A percentile compares a stretch with the other conserved stretches of the same genome.
Evolutionary conservation across 2,113 vertebrate species (phyloP).

Genomic region (Lathamus discolor): DNA sequence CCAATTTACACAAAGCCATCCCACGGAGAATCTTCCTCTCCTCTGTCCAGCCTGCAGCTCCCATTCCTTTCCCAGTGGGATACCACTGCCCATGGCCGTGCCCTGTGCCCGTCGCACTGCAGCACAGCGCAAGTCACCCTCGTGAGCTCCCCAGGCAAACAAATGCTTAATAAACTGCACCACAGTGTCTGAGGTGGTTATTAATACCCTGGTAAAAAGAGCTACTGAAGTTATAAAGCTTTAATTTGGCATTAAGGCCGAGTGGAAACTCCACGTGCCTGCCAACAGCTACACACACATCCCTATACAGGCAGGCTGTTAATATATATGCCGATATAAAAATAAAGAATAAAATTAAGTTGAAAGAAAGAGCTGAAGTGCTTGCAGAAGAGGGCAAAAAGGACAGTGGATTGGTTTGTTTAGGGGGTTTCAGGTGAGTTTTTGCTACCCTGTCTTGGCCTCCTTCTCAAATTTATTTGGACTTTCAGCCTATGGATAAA

Average conservation of each 20-base stretch:
- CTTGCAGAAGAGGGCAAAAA: neutral
- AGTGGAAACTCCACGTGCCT: conserved; percentile 49
- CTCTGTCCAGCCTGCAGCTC: neutral
- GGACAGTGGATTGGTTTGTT: neutral
- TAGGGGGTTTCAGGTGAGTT: neutral
- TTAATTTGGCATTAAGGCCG: conserved; percentile 69
- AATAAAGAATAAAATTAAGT: conserved; percentile 56
- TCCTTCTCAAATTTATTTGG: neutral
- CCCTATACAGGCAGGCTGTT: conserved; percentile 41
- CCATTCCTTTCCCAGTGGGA: neutral
- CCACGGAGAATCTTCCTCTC: neutral
- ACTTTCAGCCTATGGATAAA: neutral
- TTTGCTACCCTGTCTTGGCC: neutral
- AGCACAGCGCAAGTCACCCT: neutral
- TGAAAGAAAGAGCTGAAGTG: neutral
- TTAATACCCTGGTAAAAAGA: conserved; percentile 67
- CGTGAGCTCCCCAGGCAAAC: neutral
- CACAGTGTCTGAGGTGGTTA: conserved; percentile 66
- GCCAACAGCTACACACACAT: conserved; percentile 64
- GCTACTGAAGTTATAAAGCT: conserved; percentile 71
- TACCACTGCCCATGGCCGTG: fast-evolving
- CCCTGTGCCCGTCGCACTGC: neutral
- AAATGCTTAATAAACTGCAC: conserved; percentile 65
- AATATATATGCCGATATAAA: conserved; percentile 44
- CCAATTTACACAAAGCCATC: neutral